Conservation (phyloP, 2,888 invertebrate genomes). For the Megamerina dolium region DNA sequence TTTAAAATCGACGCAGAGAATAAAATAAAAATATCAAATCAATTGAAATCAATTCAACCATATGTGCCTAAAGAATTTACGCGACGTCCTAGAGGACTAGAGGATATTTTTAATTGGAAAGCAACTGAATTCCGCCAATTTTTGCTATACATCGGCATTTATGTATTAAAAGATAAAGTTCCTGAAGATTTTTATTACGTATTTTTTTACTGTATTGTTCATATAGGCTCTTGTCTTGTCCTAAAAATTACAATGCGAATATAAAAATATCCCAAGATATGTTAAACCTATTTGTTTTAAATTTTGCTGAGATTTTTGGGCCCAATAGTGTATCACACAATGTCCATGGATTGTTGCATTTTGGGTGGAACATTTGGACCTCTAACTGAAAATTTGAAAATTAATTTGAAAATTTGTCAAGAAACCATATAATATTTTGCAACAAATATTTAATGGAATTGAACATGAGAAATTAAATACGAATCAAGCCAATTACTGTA, state of each 20-base stretch:
- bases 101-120: conserved; percentile 16
- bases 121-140: conserved; percentile 19
- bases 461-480: too few species aligned
- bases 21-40: too few species aligned
- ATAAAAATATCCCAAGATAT: too few species aligned
- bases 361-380: conserved; percentile 17
- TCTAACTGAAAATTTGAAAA: conserved; percentile 12
- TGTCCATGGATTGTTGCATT: conserved; percentile 23
- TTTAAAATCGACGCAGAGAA: too few species aligned
- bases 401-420: conserved; percentile 6
- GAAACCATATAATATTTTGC: conserved; percentile 9
- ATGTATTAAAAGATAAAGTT: conserved; percentile 8
- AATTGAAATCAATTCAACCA: conserved; percentile 1
- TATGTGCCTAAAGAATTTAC: conserved; percentile 13
- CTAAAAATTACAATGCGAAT: too few species aligned
- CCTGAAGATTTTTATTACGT: conserved; percentile 9
- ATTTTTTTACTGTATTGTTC: conserved; percentile 11
- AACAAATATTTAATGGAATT: conserved; percentile 7
- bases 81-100: conserved; percentile 13
- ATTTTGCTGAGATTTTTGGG: too few species aligned
- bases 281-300: too few species aligned
- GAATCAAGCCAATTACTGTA: too few species aligned
- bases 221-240: conserved; percentile 11
- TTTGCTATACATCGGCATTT: too few species aligned
- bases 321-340: conserved; percentile 26